Percentiles rank a stretch among this genome's conserved stretches.
Evolutionary conservation across 2,113 vertebrate species (phyloP).

Genomic region (Engystomops pustulosus): DNA sequence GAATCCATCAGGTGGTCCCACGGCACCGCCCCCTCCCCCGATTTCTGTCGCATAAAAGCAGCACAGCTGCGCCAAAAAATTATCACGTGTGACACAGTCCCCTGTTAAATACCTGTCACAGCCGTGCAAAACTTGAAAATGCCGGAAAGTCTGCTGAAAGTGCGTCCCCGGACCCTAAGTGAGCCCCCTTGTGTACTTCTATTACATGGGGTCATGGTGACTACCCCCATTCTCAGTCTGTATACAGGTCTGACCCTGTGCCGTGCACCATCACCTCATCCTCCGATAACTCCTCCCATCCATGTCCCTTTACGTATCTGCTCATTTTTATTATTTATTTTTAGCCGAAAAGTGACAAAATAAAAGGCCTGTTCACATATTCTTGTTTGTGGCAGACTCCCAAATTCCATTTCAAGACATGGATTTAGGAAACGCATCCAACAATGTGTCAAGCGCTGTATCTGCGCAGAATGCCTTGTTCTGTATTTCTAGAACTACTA

Average conservation of each 20-base stretch:
- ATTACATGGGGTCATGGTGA: too few species aligned
- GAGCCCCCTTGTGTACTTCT: too few species aligned
- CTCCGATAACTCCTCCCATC: not conserved
- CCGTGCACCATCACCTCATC: not conserved
- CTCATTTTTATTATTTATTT: constrained; percentile 45
- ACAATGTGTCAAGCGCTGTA: constrained; percentile 55
- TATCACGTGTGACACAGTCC: too few species aligned
- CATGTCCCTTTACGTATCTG: constrained; percentile 6
- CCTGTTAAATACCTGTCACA: too few species aligned
- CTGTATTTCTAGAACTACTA: constrained; percentile 55
- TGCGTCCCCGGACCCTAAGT: too few species aligned
- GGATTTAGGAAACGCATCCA: constrained; percentile 54
- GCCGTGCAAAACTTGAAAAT: too few species aligned
- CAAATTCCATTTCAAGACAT: constrained; percentile 57
- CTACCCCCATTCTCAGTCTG: too few species aligned
- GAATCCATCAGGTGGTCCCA: too few species aligned
- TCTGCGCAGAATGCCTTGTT: constrained; percentile 49
- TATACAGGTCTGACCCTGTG: not conserved
- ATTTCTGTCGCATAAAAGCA: too few species aligned
- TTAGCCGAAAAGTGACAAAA: constrained; percentile 54
- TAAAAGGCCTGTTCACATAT: constrained; percentile 52
- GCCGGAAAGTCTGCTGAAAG: too few species aligned
- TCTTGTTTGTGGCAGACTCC: constrained; percentile 38
- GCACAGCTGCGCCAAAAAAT: too few species aligned
- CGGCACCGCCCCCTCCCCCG: too few species aligned